phyloP scores from a whole-genome alignment of 2,113 vertebrate species.

The Eclectus roratus region DNA sequence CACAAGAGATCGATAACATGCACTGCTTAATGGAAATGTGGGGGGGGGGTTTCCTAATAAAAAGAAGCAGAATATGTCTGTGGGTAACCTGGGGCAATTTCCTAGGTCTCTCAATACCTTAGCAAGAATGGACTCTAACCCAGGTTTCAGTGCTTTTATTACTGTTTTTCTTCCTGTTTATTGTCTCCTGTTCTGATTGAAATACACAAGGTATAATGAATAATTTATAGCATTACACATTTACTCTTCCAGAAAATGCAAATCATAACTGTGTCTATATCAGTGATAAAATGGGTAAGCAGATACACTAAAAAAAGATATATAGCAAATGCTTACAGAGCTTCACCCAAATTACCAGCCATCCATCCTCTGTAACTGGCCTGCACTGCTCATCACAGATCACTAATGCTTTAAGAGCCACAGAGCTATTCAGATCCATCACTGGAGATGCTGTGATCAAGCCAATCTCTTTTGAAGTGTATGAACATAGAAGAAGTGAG shows the following conservation, averaged over 20 bases:
- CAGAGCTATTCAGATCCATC: background rate
- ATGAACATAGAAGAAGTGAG: background rate
- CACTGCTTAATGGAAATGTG: background rate
- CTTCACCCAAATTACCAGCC: background rate
- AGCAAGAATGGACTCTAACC: background rate
- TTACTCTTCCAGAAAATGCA: constrained; percentile 44
- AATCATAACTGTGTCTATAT: background rate
- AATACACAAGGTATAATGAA: constrained; percentile 16
- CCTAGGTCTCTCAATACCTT: background rate
- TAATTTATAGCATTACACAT: constrained; percentile 27
- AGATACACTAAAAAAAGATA: constrained; percentile 9
- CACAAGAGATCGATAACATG: background rate
- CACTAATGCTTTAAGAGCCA: background rate
- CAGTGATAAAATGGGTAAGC: constrained; percentile 9
- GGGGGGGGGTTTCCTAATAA: background rate
- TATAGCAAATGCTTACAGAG: background rate
- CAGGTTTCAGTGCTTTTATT: background rate
- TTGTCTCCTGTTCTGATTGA: constrained; percentile 4
- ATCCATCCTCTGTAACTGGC: background rate
- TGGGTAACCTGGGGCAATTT: background rate
- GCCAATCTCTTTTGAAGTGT: background rate
- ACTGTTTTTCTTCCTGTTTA: background rate
- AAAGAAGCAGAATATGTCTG: background rate
- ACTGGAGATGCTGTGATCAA: background rate
- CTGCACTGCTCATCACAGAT: background rate